Evolutionary conservation across 2,797 vertebrate species (phyloP), one percentile per base, ranked within the genome.

Genomic region (Smutsia gigantea): DNA sequence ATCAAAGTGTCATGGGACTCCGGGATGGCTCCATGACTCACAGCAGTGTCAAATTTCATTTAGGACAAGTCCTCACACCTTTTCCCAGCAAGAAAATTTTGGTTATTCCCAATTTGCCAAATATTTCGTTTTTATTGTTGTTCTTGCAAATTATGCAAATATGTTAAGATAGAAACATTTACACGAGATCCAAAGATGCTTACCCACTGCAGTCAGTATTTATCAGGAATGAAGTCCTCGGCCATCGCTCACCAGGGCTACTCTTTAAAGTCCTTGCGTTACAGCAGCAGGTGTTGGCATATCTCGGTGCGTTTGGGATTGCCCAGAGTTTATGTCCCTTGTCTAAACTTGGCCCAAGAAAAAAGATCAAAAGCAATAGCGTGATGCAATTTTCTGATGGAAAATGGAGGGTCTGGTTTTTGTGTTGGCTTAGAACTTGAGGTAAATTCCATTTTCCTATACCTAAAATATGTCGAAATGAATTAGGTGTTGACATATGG

Each of bases 81-180:
- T 90, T 83, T 69, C 64, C 11, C 13, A 74, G 68, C 23, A 61
- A 27, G 49, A 49, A 87, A 8, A 42, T 55, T 93, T 46, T 27
- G 51, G 11, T n/a, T 39, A 59, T 79, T 13, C 27, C 49, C 74
- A 79, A 53, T 68, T 94, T 25, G 18, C 25, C n/a, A 59, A 69
- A 53, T 57, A 59, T 42, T 89, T 91, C 78, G 61, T 91, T 63
- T 96, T 84, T 96, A 75, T 74, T 66, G 21, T n/a, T 95, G 94
- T 89, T 51, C 55, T 90, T 72, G 21, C 1, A 77, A 79, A 91
- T 39, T 81, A 27, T 63, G 37, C 7, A 6, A 29, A 21, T 18
- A 17, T 68, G 23, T 9, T 95, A 84, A 91, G 18, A 82, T 27
- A 82, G 82, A 89, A 83, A 83, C 39, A 61, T 71, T 87, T 72